Evolutionary conservation across 1,140 invertebrate species (phyloP), one percentile per base, ranked within the genome.

Genomic region (Drosophila kanapiae): DNA sequence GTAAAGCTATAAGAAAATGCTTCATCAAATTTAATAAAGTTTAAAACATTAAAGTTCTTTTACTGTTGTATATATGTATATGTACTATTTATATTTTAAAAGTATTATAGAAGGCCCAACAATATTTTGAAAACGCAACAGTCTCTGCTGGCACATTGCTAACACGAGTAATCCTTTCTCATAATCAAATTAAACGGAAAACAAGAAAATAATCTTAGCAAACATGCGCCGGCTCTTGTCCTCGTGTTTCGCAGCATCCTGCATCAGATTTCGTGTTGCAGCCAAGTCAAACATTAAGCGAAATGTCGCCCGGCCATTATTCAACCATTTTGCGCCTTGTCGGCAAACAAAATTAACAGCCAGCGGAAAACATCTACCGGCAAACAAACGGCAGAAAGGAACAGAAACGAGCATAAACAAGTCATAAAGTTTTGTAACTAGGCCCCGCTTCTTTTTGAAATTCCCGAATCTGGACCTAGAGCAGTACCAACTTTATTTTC

Each of bases 251-350:
- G 53, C 4, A 31, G 62, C 61, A 59, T 68, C 70, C 56, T 68
- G 74, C 72, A 56, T 76, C 61, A 60, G 23, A 38, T 77, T 77
- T 54, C 27, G 14, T 76, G 60, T 59, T 72, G 69, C 71, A 76
- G 42, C 40, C 62, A 67, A 76, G 62, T 77, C 75, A 67, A 77
- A 77, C 58, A 80, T 77, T 56, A 74, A 77, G 70, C 64, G 72
- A 78, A 77, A 80, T 85, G 68, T 78, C 53, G 70, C 35, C 54
- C 14, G 43, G 49, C 54, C 77, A 72, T 84, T 75, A 85, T 78
- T 85, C 76, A 86, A 60, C 82, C 80, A 82, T 86, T 85, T 85
- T 63, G 69, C 54, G 69, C 57, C 69, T 54, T 65, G 63, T 85
- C 64, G 38, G 48, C 68, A 75, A 62, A 42, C 59, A 71, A 72